Evolutionary conservation across 1,140 invertebrate species (phyloP).

Genomic region (Cepaea nemoralis): DNA sequence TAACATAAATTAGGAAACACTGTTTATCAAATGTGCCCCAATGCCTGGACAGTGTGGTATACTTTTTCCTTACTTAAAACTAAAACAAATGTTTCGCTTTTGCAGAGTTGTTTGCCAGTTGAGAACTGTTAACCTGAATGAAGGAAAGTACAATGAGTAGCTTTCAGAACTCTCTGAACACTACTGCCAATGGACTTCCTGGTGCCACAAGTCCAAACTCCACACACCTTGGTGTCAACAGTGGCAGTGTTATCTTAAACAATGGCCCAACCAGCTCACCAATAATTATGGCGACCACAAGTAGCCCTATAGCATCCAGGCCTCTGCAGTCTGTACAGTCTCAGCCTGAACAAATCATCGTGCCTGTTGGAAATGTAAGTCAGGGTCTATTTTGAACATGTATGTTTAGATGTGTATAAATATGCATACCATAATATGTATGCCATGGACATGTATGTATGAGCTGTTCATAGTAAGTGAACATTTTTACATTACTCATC

Average conservation of each 20-base stretch:
- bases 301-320: slow-evolving; percentile 19
- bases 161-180: slow-evolving; percentile 13
- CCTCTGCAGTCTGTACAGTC: slow-evolving; percentile 11
- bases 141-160: slow-evolving; percentile 4
- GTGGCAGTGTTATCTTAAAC: background rate
- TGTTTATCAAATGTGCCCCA: too few relatives aligned
- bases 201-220: slow-evolving; percentile 12
- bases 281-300: slow-evolving; percentile 10
- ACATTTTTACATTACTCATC: too few relatives aligned
- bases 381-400: too few relatives aligned
- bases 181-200: slow-evolving; percentile 10
- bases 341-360: slow-evolving; percentile 35
- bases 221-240: background rate
- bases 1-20: too few relatives aligned
- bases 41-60: too few relatives aligned
- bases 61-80: too few relatives aligned
- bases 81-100: too few relatives aligned
- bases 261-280: slow-evolving; percentile 33
- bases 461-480: too few relatives aligned
- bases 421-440: too few relatives aligned
- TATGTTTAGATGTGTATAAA: too few relatives aligned
- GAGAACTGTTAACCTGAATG: background rate
- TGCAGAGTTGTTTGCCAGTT: background rate
- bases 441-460: too few relatives aligned
- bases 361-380: slow-evolving; percentile 40